Percentiles rank a stretch among this genome's conserved stretches.
Conservation (phyloP, 2,888 invertebrate genomes). For the Calameuta pallipes region DNA sequence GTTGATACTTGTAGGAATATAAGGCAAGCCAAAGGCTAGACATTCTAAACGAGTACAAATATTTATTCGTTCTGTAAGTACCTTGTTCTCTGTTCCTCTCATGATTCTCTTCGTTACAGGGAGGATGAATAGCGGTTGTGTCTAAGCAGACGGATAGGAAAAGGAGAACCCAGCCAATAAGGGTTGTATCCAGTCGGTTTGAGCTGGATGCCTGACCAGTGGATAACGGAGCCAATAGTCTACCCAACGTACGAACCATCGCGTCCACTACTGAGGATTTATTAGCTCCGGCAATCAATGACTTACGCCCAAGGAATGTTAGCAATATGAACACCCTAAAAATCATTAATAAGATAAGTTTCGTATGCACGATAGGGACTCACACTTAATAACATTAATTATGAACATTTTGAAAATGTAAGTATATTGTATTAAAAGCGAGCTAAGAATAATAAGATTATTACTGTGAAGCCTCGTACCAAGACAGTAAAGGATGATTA, state of each 20-base stretch:
- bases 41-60: neutral
- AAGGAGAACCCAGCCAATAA: conserved; percentile 80
- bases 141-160: conserved; percentile 81
- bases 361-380: neutral
- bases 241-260: conserved; percentile 72
- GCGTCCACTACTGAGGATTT: conserved; percentile 75
- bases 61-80: conserved; percentile 25
- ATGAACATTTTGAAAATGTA: neutral
- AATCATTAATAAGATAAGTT: conserved; percentile 19
- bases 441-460: neutral
- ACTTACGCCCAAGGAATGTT: conserved; percentile 88
- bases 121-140: conserved; percentile 50
- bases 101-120: conserved; percentile 52
- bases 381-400: neutral
- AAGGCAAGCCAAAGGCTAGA: neutral
- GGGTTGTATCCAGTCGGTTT: conserved; percentile 54
- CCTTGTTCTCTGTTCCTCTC: conserved; percentile 63
- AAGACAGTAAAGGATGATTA: neutral
- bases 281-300: conserved; percentile 64
- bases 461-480: neutral
- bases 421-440: neutral
- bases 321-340: conserved; percentile 85
- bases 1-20: neutral
- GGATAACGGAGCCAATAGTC: conserved; percentile 70
- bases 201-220: conserved; percentile 44